Evolutionary conservation across 2,888 invertebrate species (phyloP), one percentile per base, ranked within the genome.

Genomic region (Epistrophe grossulariae): DNA sequence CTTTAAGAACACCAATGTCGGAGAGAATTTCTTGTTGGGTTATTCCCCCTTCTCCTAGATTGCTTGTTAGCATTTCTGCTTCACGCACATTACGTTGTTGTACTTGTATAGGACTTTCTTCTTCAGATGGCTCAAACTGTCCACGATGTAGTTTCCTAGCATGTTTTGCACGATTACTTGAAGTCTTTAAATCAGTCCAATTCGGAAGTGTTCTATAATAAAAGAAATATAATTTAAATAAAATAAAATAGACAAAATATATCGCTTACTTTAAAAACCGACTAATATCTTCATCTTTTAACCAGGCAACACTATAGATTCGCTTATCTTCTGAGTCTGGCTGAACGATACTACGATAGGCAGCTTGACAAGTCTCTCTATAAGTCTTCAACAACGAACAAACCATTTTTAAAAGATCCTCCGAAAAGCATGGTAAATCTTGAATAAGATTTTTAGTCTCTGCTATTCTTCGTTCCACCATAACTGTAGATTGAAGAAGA

Each of bases 241-340:
- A 94, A 93, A 89, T 94, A 19, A 40, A 31, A n/a, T 6, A 15
- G 6, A 8, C 1, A 55, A 15, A 8, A n/a, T 24, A 24, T 52
- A 52, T 7, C 9, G 4, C 15, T 64, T 28, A 95, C 95, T 97
- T 98, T 89, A 99, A 95, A 93, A 98, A 97, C 73, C 98, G 94
- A 91, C 97, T 98, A 84, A 99, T 98, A 91, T 99, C 99, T 90
- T 98, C 98, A 93, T 99, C 99, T 89, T 97, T 97, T 1, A 98
- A 94, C 98, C 98, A 98, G 13, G 96, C 95, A 0, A 97, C 97
- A 90, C 97, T 97, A 89, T 97, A 96, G 80, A 97, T 96, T 84
- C 96, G 93, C 89, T 96, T 95, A 90, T 97, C 96, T 90, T 97
- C 96, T 0, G 95, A 94, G 90, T 96, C 96, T 0, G 96, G 95